Evolutionary conservation across 2,113 vertebrate species (phyloP).

Genomic region (Merops nubicus): DNA sequence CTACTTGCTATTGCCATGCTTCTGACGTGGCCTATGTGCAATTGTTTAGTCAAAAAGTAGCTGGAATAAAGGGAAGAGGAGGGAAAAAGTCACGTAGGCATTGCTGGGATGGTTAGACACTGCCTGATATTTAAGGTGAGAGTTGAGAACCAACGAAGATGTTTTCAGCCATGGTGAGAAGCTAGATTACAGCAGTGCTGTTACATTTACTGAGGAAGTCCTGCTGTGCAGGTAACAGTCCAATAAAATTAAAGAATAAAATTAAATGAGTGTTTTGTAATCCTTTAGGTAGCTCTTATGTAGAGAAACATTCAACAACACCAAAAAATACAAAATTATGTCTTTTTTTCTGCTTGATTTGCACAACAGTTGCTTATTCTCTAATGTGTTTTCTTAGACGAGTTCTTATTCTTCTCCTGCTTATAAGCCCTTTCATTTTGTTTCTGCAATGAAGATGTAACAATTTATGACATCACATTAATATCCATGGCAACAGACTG

Average conservation of each 20-base stretch:
- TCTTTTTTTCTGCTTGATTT: neutral
- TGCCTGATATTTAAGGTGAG: neutral
- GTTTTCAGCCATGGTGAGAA: rapidly evolving
- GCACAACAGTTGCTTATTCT: neutral
- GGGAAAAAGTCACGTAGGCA: rapidly evolving
- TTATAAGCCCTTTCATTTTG: slow-evolving; percentile 33
- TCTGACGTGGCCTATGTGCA: neutral
- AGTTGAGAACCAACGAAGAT: neutral
- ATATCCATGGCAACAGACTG: slow-evolving; percentile 63
- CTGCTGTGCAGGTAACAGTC: neutral
- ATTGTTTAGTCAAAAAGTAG: neutral
- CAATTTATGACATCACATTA: slow-evolving; percentile 65
- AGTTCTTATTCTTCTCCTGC: neutral
- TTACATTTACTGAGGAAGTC: neutral
- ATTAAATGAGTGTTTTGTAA: neutral
- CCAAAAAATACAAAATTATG: neutral
- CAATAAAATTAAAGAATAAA: neutral
- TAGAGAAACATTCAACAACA: neutral
- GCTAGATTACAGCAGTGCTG: neutral
- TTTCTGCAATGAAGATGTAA: slow-evolving; percentile 57
- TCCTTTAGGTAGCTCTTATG: neutral
- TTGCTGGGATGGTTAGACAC: neutral
- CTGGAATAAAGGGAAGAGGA: neutral
- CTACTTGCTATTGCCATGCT: neutral
- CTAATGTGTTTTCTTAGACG: neutral